Percentiles rank a stretch among this genome's conserved stretches.
These are phyloP conservation scores for Sebastes kiyomatsui DNA, from an alignment of 2,797 vertebrate species.

Conservation along the genomic window DNA sequence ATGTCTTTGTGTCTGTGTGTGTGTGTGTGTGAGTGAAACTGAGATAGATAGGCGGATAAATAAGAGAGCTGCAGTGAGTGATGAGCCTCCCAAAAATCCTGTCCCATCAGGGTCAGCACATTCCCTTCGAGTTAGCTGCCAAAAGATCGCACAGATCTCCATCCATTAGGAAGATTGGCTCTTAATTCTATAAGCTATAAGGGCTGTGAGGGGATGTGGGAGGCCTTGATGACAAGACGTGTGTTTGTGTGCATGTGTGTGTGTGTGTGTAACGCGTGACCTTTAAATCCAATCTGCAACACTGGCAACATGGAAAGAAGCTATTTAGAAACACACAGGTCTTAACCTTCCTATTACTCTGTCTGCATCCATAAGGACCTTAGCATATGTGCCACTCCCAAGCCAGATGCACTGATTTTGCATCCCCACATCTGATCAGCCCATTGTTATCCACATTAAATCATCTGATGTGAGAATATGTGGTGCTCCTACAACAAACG, in stretches of 20 bases:
- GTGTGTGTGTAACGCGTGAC: conserved; percentile 40
- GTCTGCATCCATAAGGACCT: conserved; percentile 18
- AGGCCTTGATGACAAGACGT: conserved; percentile 37
- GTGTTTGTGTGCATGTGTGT: neutral
- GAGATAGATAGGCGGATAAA: conserved; percentile 15
- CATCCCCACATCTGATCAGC: conserved; percentile 16
- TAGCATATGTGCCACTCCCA: conserved; percentile 60
- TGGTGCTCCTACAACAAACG: conserved; percentile 24
- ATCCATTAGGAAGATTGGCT: conserved; percentile 74
- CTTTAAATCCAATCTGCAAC: conserved; percentile 79
- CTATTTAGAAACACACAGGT: conserved; percentile 26
- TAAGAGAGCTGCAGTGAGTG: conserved; percentile 18
- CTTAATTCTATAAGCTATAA: conserved; percentile 62
- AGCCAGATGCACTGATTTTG: conserved; percentile 13
- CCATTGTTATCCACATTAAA: neutral
- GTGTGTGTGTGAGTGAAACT: neutral
- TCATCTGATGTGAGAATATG: conserved; percentile 17
- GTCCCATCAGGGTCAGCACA: conserved; percentile 60
- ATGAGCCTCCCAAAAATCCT: conserved; percentile 38
- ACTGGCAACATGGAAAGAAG: conserved; percentile 59
- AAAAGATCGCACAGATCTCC: conserved; percentile 58
- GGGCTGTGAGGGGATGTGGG: conserved; percentile 30
- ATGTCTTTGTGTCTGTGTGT: conserved; percentile 15
- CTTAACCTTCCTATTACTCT: conserved; percentile 14
- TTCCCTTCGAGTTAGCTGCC: conserved; percentile 52